Conservation (phyloP, 2,113 vertebrate genomes). For the Delphinus delphis region DNA sequence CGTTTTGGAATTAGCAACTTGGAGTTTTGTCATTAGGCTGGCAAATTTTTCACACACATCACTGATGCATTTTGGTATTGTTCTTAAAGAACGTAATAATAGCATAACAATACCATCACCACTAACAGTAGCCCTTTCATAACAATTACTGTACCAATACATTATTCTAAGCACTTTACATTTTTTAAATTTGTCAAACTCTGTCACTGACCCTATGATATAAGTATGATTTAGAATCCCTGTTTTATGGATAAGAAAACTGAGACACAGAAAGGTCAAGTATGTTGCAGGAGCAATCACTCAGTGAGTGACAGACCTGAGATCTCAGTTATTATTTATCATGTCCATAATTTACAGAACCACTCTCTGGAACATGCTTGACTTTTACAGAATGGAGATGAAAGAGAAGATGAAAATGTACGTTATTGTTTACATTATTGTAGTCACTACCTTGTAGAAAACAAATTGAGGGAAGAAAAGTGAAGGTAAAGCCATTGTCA, state of each 20-base stretch:
- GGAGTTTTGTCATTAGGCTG: background rate
- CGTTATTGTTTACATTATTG: fast-evolving
- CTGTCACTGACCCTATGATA: background rate
- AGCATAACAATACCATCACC: too few relatives aligned
- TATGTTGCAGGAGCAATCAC: background rate
- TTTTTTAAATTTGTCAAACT: background rate
- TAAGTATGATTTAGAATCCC: background rate
- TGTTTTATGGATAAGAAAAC: background rate
- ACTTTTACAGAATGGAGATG: background rate
- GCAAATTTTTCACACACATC: background rate
- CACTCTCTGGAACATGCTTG: background rate
- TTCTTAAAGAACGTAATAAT: background rate
- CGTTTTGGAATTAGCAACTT: background rate
- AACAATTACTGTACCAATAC: background rate
- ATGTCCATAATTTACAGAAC: background rate
- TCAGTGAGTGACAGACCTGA: background rate
- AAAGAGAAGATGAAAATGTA: background rate
- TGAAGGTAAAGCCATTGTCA: background rate
- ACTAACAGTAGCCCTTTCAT: background rate
- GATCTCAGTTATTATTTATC: background rate
- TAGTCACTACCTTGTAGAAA: background rate
- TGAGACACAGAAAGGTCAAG: background rate
- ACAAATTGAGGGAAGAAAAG: background rate
- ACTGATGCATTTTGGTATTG: background rate
- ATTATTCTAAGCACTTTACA: background rate